These are phyloP conservation scores for Lissocephala sabroskyi DNA, from an alignment of 2,888 invertebrate genomes.

Conservation along the genomic window DNA sequence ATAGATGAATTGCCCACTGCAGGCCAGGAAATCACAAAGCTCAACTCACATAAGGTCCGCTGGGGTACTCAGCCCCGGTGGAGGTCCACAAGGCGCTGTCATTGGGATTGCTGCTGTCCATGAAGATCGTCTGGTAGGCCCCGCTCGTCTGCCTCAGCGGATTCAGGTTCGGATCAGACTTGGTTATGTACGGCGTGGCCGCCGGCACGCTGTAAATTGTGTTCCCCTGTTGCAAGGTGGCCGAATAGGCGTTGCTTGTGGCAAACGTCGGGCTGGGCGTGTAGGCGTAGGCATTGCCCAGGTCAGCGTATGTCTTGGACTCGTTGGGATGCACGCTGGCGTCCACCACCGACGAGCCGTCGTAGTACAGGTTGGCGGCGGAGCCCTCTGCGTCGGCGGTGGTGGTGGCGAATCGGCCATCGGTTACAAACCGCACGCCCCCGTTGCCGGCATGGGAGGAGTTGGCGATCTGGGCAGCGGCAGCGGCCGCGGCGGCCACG, in stretches of 20 bases:
- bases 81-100: constrained; percentile 58
- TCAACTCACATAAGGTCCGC: constrained; percentile 59
- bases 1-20: too few relatives aligned
- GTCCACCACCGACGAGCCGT: constrained; percentile 56
- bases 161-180: constrained; percentile 68
- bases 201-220: constrained; percentile 64
- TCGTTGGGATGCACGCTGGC: constrained; percentile 61
- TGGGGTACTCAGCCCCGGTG: constrained; percentile 56
- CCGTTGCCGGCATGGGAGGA: constrained; percentile 22
- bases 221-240: constrained; percentile 49
- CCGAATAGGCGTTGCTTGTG: constrained; percentile 48
- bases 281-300: constrained; percentile 66
- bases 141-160: constrained; percentile 60
- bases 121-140: constrained; percentile 59
- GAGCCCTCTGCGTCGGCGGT: constrained; percentile 21
- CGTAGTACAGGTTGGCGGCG: constrained; percentile 48
- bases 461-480: neutral
- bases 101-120: constrained; percentile 56
- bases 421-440: constrained; percentile 38
- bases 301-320: constrained; percentile 70
- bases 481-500: constrained; percentile 20
- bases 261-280: constrained; percentile 48
- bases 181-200: constrained; percentile 61
- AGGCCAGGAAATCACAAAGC: too few relatives aligned
- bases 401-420: constrained; percentile 42